Evolutionary conservation across 1,140 invertebrate species (phyloP).

Genomic region (Tetragnatha versicolor): DNA sequence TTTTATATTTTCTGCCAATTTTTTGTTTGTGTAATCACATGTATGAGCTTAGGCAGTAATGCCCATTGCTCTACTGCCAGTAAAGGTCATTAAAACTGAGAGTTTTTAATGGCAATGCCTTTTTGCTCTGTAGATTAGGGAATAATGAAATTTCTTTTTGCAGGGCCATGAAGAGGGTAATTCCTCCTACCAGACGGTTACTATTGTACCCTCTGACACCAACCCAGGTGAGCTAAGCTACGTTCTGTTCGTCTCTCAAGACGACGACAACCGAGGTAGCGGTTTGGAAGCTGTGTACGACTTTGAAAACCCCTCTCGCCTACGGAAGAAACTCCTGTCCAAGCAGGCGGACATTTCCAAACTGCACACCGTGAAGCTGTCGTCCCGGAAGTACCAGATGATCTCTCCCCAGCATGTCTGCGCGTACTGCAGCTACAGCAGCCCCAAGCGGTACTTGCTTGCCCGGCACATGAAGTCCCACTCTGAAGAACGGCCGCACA

Average conservation of each 20-base stretch:
- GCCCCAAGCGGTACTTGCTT: conserved; percentile 86
- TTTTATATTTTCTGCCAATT: too few relatives aligned
- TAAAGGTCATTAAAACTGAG: too few relatives aligned
- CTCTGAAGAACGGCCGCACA: conserved; percentile 92
- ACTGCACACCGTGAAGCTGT: conserved; percentile 67
- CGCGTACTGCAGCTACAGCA: conserved; percentile 84
- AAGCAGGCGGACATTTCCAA: conserved; percentile 13
- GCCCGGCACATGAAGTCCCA: conserved; percentile 95
- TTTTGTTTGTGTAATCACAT: too few relatives aligned
- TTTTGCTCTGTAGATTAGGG: too few relatives aligned
- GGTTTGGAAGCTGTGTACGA: background rate
- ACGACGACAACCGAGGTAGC: too few relatives aligned
- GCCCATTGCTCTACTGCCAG: too few relatives aligned
- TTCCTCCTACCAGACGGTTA: conserved; percentile 78
- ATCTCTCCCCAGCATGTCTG: conserved; percentile 80
- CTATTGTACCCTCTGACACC: conserved; percentile 82
- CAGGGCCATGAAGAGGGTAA: conserved; percentile 57
- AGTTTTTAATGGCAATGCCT: too few relatives aligned
- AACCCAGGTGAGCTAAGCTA: conserved; percentile 85
- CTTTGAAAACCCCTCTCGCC: background rate
- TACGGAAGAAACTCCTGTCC: background rate
- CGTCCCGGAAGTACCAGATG: conserved; percentile 75
- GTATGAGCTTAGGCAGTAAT: too few relatives aligned
- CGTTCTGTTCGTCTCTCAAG: conserved; percentile 83
- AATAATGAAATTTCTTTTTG: too few relatives aligned